Evolutionary conservation across 2,797 vertebrate genomes (phyloP).

Genomic region (Phataginus tricuspis): DNA sequence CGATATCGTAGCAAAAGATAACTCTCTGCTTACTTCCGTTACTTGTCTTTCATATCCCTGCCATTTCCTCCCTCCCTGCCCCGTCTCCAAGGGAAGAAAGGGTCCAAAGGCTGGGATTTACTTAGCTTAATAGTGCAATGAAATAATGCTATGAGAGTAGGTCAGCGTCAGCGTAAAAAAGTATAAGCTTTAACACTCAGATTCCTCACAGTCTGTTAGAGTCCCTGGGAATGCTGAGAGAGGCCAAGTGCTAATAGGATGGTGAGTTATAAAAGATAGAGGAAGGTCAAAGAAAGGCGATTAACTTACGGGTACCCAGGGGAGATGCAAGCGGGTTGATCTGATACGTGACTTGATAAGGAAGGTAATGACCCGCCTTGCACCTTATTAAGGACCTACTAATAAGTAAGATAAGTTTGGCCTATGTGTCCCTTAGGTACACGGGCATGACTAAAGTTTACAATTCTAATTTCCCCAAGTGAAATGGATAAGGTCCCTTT

Average conservation of each 20-base stretch:
- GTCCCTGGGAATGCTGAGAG: neutral
- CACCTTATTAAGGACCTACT: neutral
- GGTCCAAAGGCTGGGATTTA: neutral
- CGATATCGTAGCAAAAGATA: neutral
- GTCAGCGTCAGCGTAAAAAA: neutral
- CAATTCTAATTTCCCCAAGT: neutral
- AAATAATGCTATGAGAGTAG: neutral
- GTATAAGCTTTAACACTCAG: neutral
- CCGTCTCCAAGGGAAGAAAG: neutral
- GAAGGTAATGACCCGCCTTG: neutral
- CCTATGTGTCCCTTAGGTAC: neutral
- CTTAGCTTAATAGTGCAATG: neutral
- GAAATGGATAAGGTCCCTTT: neutral
- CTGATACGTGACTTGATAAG: neutral
- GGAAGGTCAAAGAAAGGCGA: neutral
- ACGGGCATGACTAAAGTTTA: neutral
- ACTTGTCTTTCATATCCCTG: neutral
- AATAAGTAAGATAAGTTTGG: neutral
- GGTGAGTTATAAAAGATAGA: neutral
- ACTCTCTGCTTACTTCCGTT: neutral
- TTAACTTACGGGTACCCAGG: neutral
- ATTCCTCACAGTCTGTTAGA: neutral
- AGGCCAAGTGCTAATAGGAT: neutral
- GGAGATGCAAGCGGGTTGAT: neutral
- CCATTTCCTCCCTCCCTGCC: neutral